Percentiles rank a stretch among this genome's conserved stretches.
Evolutionary conservation across 2,113 vertebrate genomes (phyloP).

Genomic region (Gobio gobio): DNA sequence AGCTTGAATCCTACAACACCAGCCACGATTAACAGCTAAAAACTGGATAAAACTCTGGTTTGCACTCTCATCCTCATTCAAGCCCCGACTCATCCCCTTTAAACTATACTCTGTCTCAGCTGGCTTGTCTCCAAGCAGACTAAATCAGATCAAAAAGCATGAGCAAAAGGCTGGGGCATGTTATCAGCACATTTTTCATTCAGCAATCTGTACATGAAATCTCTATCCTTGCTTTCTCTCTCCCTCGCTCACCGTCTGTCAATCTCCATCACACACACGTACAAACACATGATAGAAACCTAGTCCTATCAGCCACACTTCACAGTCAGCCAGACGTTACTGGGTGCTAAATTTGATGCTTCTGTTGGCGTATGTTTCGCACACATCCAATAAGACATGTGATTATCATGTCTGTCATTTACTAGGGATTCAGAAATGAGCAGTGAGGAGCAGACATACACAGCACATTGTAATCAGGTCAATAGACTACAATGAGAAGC

Average conservation of each 20-base stretch:
- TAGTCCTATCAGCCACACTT: conserved; percentile 63
- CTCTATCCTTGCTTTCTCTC: conserved; percentile 18
- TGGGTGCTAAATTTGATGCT: conserved; percentile 16
- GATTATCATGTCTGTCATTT: conserved; percentile 19
- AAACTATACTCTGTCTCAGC: conserved; percentile 51
- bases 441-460: conserved; percentile 15
- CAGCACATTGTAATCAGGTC: conserved; percentile 53
- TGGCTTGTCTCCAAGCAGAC: conserved; percentile 62
- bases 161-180: conserved; percentile 63
- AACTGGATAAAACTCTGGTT: conserved; percentile 37
- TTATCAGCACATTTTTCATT: conserved; percentile 68
- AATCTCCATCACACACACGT: not conserved
- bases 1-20: conserved; percentile 1
- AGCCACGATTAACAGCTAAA: conserved; percentile 14
- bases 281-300: conserved; percentile 52
- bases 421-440: conserved; percentile 27
- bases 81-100: conserved; percentile 32
- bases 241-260: conserved; percentile 1
- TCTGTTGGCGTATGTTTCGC: conserved; percentile 10
- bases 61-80: conserved; percentile 36
- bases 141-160: conserved; percentile 64
- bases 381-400: conserved; percentile 3
- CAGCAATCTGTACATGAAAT: conserved; percentile 26
- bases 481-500: conserved; percentile 47
- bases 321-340: conserved; percentile 19